Base-by-base conservation (phyloP, 2,888 invertebrate genomes). In the Clostera curtula region DNA sequence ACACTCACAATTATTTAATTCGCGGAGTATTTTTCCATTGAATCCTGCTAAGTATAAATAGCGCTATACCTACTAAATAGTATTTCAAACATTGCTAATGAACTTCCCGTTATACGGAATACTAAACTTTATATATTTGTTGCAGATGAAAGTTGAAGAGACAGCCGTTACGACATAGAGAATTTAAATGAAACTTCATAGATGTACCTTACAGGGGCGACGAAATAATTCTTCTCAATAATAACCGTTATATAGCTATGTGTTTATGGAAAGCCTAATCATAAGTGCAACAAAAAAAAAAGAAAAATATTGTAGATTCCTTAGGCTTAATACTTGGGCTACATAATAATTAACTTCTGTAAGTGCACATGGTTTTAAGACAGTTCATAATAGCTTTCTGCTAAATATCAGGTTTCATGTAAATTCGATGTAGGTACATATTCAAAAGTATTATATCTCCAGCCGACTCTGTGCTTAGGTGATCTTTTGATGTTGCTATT, bases 141-240 rank as follows among this genome's bases (percentile, higher is more conserved):
- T 82, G 26, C 84, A 85, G 85, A 84, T 75, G 85, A 84, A 51
- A 84, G 84, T 84, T 85, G 85, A 85, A 84, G 82, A 75, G 75
- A 61, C 66, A 59, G 68, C 67, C 39, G 56, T 59, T 50, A 47
- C 60, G 46, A 56, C 61, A 62, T 74, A 76, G 76, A 73, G 75
- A 72, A 77, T 72, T 72, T 74, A 68, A 77, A 74, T 71, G 71
- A 75, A 83, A 75, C 66, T 76, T 75, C 63, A 67, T 80, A 80
- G 74, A 71, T 74, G 75, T 79, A 79, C 71, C 72, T 73, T 71
- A 69, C 65, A 65, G 61, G 69, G 70, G 69, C 69, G 70, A 73
- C 73, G 67, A 70, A 67, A 69, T 67, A 69, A 68, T 67, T 74
- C 58, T 77, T 66, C 62, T 60, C 69, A 70, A 68, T 62, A 67